Conservation (phyloP, 1,140 invertebrate species). For the Helicoverpa zea region DNA sequence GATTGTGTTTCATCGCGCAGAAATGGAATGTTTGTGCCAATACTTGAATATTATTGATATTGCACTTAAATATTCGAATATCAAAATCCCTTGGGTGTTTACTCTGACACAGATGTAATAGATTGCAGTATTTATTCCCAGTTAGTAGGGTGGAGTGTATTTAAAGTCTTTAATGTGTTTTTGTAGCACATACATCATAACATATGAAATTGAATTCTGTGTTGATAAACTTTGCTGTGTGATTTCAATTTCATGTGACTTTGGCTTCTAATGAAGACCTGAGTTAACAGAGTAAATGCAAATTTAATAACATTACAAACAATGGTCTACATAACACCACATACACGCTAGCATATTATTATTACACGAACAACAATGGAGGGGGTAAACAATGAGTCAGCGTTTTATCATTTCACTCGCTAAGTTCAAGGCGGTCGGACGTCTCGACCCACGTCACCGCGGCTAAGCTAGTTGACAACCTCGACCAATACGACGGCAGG, state of each 20-base stretch:
- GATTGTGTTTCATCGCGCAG: slow-evolving; percentile 56
- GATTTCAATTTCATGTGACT: not conserved
- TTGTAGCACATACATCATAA: not conserved
- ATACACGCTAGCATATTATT: not conserved
- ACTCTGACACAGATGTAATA: slow-evolving; percentile 55
- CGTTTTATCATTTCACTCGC: slow-evolving; percentile 37
- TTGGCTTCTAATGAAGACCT: not conserved
- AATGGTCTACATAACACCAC: not conserved
- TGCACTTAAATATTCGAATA: slow-evolving; percentile 67
- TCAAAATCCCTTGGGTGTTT: slow-evolving; percentile 60
- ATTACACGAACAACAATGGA: not conserved
- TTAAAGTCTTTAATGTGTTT: slow-evolving; percentile 15
- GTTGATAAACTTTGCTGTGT: not conserved
- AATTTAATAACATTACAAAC: not conserved
- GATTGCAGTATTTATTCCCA: slow-evolving; percentile 44
- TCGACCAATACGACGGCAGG: slow-evolving; percentile 43
- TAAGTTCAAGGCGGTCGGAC: slow-evolving; percentile 22
- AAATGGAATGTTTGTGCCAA: slow-evolving; percentile 74
- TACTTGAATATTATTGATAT: slow-evolving; percentile 77
- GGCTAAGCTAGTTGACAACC: slow-evolving; percentile 33
- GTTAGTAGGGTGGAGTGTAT: slow-evolving; percentile 17
- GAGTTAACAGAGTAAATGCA: not conserved
- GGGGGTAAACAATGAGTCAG: slow-evolving; percentile 7
- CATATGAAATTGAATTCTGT: not conserved
- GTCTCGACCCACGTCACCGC: slow-evolving; percentile 33